phyloP scores from a whole-genome alignment of 2,888 invertebrate genomes.

The Opisthograptis luteolata region DNA sequence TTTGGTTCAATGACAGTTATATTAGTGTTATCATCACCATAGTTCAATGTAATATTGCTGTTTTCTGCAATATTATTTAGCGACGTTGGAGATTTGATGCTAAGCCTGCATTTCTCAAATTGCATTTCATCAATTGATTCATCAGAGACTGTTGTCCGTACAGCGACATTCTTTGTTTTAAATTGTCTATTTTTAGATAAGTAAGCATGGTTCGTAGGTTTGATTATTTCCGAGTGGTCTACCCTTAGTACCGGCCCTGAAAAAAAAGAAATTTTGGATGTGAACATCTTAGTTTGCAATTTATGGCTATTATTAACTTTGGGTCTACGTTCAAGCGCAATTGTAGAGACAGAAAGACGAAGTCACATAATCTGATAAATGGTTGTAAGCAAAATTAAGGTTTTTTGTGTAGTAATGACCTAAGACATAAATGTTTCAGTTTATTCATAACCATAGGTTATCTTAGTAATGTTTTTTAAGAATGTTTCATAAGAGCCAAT shows the following conservation, averaged over 20 bases:
- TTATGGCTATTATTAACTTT: too few species aligned
- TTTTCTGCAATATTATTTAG: conserved; percentile 37
- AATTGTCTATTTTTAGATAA: conserved; percentile 23
- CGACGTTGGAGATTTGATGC: conserved; percentile 55
- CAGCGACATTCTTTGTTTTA: conserved; percentile 25
- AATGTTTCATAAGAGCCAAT: too few species aligned
- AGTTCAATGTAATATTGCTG: neutral
- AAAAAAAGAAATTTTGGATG: conserved; percentile 7
- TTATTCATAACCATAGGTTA: too few species aligned
- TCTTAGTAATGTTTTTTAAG: too few species aligned
- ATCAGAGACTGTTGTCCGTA: conserved; percentile 58
- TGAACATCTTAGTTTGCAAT: too few species aligned
- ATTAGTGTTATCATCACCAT: conserved; percentile 31
- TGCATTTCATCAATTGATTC: conserved; percentile 62
- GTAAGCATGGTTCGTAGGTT: conserved; percentile 17
- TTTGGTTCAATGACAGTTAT: conserved; percentile 40
- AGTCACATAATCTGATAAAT: too few species aligned
- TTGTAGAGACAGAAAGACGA: too few species aligned
- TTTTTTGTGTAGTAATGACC: too few species aligned
- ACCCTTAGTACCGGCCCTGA: neutral
- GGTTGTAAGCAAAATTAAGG: too few species aligned
- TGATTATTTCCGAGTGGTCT: conserved; percentile 1
- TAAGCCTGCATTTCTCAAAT: conserved; percentile 75
- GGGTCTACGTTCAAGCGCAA: too few species aligned
- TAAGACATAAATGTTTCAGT: too few species aligned